Percentiles rank a stretch among this genome's conserved stretches.
These are phyloP conservation scores for Leucania comma DNA, from an alignment of 2,888 invertebrate species.

Conservation along the genomic window DNA sequence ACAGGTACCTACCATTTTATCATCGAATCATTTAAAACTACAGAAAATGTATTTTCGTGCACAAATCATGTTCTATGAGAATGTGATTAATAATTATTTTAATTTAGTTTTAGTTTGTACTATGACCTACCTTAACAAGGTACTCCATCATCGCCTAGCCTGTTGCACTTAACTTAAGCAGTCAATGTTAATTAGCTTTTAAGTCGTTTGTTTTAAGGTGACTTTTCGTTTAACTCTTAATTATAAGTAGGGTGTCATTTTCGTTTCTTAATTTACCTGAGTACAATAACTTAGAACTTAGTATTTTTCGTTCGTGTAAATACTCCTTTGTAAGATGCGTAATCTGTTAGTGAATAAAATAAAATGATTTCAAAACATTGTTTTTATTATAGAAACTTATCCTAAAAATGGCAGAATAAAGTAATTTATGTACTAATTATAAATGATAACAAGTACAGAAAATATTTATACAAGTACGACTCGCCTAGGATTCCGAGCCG, in stretches of 20 bases:
- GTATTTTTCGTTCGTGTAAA: slow-evolving; percentile 80
- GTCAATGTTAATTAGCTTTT: slow-evolving; percentile 65
- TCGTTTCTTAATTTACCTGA: slow-evolving; percentile 79
- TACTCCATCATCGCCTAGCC: slow-evolving; percentile 28
- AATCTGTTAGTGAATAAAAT: slow-evolving; percentile 84
- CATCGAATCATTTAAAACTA: neutral
- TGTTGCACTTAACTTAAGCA: slow-evolving; percentile 57
- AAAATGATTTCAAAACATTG: slow-evolving; percentile 77
- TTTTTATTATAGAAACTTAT: slow-evolving; percentile 46
- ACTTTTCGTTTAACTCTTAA: slow-evolving; percentile 71
- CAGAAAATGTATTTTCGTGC: slow-evolving; percentile 27
- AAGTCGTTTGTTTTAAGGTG: slow-evolving; percentile 68
- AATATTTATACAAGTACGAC: neutral
- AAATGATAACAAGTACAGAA: neutral
- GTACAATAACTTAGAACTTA: slow-evolving; percentile 81
- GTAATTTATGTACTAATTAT: neutral
- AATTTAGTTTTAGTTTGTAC: slow-evolving; percentile 25
- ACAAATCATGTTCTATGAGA: slow-evolving; percentile 39
- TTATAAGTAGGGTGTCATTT: slow-evolving; percentile 72
- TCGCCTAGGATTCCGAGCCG: too few relatives aligned
- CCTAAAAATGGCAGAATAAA: neutral
- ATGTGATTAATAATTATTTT: slow-evolving; percentile 25
- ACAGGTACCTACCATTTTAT: slow-evolving; percentile 5
- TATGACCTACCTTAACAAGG: slow-evolving; percentile 36
- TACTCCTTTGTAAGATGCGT: slow-evolving; percentile 81